Evolutionary conservation across 2,888 invertebrate species (phyloP).

Genomic region (Schizotus pectinicornis): DNA sequence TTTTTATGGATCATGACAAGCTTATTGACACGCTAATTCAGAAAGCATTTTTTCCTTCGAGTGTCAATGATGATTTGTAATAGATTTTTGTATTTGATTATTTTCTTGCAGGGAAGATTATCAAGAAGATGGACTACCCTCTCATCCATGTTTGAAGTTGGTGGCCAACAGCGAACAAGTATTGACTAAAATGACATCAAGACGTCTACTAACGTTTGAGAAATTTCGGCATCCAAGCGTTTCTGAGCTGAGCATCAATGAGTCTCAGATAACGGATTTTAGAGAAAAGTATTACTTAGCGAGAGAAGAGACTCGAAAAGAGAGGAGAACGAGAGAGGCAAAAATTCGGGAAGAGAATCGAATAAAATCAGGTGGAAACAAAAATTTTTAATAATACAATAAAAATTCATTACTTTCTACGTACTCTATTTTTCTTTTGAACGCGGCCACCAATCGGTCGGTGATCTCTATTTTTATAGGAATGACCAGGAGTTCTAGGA

Average conservation of each 20-base stretch:
- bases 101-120: constrained; percentile 71
- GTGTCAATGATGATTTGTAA: constrained; percentile 8
- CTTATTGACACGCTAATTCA: too few relatives aligned
- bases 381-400: constrained; percentile 12
- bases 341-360: constrained; percentile 48
- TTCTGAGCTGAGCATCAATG: constrained; percentile 54
- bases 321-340: constrained; percentile 61
- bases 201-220: constrained; percentile 85
- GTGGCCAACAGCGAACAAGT: constrained; percentile 89
- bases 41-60: neutral
- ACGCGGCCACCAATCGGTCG: constrained; percentile 9
- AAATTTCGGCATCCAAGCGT: constrained; percentile 67
- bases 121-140: constrained; percentile 73
- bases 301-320: constrained; percentile 70
- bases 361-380: constrained; percentile 36
- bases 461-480: constrained; percentile 39
- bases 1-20: too few relatives aligned
- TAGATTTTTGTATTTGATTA: constrained; percentile 5
- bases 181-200: constrained; percentile 78
- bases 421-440: constrained; percentile 6
- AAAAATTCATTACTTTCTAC: constrained; percentile 9
- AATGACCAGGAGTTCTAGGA: constrained; percentile 31
- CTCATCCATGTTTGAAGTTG: constrained; percentile 78
- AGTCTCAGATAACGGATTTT: constrained; percentile 59
- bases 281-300: constrained; percentile 75